These are phyloP conservation scores for Ladona fulva DNA, from an alignment of 1,140 invertebrate species.

Conservation along the genomic window DNA sequence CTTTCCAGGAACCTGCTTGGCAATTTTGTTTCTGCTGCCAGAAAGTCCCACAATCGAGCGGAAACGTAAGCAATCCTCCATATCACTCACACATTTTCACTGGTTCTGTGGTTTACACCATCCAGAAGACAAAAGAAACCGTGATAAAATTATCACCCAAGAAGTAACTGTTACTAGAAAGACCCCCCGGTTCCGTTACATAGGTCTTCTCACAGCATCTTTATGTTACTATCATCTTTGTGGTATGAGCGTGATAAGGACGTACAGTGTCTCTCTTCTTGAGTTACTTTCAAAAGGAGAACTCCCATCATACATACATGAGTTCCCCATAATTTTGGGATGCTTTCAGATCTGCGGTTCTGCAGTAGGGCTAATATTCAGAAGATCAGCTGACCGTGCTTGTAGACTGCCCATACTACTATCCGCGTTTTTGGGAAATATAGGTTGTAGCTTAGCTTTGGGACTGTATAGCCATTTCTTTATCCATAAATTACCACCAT, in stretches of 20 bases:
- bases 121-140: not conserved
- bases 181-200: not conserved
- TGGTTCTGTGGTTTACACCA: not conserved
- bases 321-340: not conserved
- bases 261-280: not conserved
- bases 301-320: not conserved
- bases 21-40: not conserved
- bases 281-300: not conserved
- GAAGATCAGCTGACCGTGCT: not conserved
- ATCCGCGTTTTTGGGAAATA: not conserved
- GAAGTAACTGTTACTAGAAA: not conserved
- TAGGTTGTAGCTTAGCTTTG: not conserved
- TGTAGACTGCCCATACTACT: not conserved
- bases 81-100: not conserved
- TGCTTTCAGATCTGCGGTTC: not conserved
- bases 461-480: not conserved
- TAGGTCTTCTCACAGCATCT: not conserved
- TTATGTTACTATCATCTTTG: not conserved
- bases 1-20: not conserved
- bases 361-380: not conserved
- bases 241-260: not conserved
- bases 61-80: not conserved
- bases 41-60: not conserved
- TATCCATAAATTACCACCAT: not conserved
- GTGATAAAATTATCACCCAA: not conserved